Evolutionary conservation across 1,140 invertebrate genomes (phyloP).

Genomic region (Drosophila nigromelanica): DNA sequence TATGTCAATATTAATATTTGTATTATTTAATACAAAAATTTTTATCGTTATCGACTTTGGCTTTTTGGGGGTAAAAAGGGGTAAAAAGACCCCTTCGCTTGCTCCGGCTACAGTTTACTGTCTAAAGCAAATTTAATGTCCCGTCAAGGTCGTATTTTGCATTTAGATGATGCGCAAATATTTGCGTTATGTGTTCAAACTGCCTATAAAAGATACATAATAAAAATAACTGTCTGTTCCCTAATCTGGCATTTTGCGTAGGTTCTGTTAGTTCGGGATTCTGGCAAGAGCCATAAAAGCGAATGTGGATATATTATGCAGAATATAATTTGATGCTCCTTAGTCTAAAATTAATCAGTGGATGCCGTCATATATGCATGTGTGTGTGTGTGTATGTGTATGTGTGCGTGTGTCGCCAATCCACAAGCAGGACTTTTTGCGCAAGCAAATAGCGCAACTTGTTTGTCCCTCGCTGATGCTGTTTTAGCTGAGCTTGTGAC

Average conservation of each 20-base stretch:
- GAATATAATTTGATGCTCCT: constrained; percentile 46
- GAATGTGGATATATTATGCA: constrained; percentile 30
- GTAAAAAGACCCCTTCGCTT: no score
- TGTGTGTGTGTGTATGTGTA: background rate
- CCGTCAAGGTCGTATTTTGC: constrained; percentile 1
- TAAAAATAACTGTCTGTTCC: constrained; percentile 17
- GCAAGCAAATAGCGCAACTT: constrained; percentile 42
- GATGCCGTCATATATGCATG: constrained; percentile 1
- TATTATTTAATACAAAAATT: no score
- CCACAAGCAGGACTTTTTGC: constrained; percentile 2
- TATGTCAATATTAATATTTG: no score
- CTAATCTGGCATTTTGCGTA: background rate
- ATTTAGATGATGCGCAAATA: constrained; percentile 31
- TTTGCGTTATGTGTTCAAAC: constrained; percentile 6
- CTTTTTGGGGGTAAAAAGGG: no score
- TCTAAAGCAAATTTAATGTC: constrained; percentile 24
- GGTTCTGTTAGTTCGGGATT: constrained; percentile 14
- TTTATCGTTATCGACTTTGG: no score
- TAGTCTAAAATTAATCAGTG: constrained; percentile 62
- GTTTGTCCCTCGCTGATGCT: constrained; percentile 13
- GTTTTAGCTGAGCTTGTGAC: constrained; percentile 20
- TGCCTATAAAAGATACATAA: constrained; percentile 5
- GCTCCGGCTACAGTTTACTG: no score
- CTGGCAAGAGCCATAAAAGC: constrained; percentile 28
- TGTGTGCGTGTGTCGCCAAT: constrained; percentile 6